These are phyloP conservation scores for Drosophila percnosoma DNA, from an alignment of 2,888 invertebrate genomes.

Conservation along the genomic window DNA sequence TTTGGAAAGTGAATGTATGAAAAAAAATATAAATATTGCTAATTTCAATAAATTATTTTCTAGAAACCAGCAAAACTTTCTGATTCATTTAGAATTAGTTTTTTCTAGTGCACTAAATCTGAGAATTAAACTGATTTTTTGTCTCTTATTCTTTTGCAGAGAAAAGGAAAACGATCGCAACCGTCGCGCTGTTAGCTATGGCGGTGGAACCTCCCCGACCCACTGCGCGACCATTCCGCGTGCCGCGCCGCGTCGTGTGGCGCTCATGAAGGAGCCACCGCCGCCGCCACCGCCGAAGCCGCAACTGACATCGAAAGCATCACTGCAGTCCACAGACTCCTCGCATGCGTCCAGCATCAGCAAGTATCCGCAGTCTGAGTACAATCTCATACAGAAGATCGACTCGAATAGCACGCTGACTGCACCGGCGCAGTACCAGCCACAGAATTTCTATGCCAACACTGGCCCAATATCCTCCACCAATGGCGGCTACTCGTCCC, in stretches of 20 bases:
- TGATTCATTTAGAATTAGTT: not conserved
- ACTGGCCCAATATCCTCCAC: slow-evolving; percentile 73
- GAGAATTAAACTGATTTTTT: not conserved
- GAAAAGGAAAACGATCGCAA: slow-evolving; percentile 84
- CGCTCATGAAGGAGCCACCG: slow-evolving; percentile 84
- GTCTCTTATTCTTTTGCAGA: slow-evolving; percentile 68
- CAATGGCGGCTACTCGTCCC: slow-evolving; percentile 68
- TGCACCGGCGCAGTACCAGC: slow-evolving; percentile 77
- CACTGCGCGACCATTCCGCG: slow-evolving; percentile 81
- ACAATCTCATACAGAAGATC: slow-evolving; percentile 83
- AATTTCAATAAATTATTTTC: not conserved
- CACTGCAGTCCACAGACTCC: slow-evolving; percentile 69
- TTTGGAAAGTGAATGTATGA: not conserved
- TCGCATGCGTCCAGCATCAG: slow-evolving; percentile 72
- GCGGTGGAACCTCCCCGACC: slow-evolving; percentile 70
- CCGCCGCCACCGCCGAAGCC: slow-evolving; percentile 83
- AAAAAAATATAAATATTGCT: not conserved
- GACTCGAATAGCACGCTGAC: slow-evolving; percentile 81
- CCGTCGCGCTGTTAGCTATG: slow-evolving; percentile 84
- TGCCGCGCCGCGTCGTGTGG: slow-evolving; percentile 83
- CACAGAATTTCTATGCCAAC: slow-evolving; percentile 83
- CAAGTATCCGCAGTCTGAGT: slow-evolving; percentile 83
- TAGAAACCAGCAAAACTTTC: not conserved
- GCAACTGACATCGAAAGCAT: slow-evolving; percentile 73
- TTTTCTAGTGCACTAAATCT: not conserved